Evolutionary conservation across 1,140 invertebrate species (phyloP).

Genomic region (Drosophila obscura): DNA sequence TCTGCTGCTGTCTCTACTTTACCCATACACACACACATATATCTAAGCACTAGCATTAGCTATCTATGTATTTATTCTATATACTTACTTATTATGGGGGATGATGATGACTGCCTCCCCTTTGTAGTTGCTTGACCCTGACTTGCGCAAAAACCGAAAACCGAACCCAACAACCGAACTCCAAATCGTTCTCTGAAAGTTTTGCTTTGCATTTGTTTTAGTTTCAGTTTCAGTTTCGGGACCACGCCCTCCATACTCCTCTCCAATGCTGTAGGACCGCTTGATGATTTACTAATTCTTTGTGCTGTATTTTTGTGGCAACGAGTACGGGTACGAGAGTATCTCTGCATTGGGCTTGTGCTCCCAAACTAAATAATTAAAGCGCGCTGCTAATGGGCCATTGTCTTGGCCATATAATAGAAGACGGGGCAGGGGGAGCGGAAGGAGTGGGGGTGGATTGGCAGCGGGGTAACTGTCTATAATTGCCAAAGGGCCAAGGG

Average conservation of each 20-base stretch:
- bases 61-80: neutral
- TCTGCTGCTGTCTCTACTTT: no score
- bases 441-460: neutral
- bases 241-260: conserved; percentile 32
- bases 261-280: conserved; percentile 1
- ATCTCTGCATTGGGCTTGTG: conserved; percentile 50
- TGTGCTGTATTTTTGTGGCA: conserved; percentile 15
- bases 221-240: neutral
- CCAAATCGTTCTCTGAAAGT: conserved; percentile 60
- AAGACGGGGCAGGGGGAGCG: neutral
- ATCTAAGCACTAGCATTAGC: neutral
- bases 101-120: neutral
- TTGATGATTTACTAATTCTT: conserved; percentile 45
- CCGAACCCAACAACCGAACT: conserved; percentile 46
- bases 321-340: no score
- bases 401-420: conserved; percentile 54
- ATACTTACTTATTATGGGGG: conserved; percentile 3
- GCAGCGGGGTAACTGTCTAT: conserved; percentile 60
- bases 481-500: conserved; percentile 53
- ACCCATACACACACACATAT: neutral
- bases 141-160: conserved; percentile 71
- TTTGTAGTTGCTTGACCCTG: conserved; percentile 75
- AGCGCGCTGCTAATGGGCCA: conserved; percentile 79
- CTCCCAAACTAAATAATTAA: conserved; percentile 78
- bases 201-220: conserved; percentile 56